Evolutionary conservation across 23 tunicate genomes (phyloP).

Genomic region (Trididemnum nubilum): DNA sequence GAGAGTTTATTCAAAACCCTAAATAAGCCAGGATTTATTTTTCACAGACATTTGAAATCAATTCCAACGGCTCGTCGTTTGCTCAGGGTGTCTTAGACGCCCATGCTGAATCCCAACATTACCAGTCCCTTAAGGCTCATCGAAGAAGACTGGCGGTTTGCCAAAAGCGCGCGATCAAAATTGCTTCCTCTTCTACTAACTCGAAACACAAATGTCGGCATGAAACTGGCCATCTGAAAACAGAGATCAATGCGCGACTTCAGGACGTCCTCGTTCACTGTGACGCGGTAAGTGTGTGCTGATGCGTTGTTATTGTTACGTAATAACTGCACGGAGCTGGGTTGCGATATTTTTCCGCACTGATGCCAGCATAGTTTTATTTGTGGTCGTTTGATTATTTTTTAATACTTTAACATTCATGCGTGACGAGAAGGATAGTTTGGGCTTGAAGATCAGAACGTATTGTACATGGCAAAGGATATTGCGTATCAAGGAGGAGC

Average conservation of each 20-base stretch:
- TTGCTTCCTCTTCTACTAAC: background rate
- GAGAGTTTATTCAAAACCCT: too few species aligned
- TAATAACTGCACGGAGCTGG: too few species aligned
- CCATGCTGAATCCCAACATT: background rate
- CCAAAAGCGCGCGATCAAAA: background rate
- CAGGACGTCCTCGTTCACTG: background rate
- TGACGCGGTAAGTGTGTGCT: background rate
- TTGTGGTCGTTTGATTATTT: too few species aligned
- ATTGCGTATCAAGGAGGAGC: too few species aligned
- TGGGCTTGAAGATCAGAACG: too few species aligned
- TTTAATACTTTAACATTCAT: too few species aligned
- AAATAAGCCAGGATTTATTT: too few species aligned
- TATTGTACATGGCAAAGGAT: too few species aligned
- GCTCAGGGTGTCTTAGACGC: conserved; percentile 2
- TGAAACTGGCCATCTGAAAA: background rate
- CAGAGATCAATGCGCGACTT: background rate
- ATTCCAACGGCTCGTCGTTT: background rate
- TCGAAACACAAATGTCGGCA: background rate
- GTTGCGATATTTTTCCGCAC: background rate
- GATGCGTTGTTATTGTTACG: background rate
- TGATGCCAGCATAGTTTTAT: background rate
- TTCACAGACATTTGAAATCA: too few species aligned
- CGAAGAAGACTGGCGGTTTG: background rate
- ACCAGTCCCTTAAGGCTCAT: background rate
- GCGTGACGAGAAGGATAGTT: too few species aligned